These are phyloP conservation scores for Cossypha polioptera DNA, from an alignment of 2,797 vertebrate species.

Conservation along the genomic window DNA sequence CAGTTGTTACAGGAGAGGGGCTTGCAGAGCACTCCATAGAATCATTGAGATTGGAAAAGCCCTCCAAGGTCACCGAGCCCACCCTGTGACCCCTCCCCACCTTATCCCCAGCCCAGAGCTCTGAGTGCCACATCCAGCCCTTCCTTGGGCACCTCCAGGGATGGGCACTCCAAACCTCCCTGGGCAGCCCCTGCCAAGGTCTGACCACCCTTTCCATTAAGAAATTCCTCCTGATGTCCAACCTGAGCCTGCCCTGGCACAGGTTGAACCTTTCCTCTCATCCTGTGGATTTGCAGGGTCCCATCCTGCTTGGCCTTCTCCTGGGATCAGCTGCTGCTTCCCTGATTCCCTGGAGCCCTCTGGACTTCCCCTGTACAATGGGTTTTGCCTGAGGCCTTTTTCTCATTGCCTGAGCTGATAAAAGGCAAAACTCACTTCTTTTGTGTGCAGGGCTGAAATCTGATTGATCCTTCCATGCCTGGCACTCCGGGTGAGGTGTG, in stretches of 20 bases:
- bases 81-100: not conserved
- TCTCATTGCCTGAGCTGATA: not conserved
- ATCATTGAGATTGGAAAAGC: not conserved
- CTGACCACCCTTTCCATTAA: too few species aligned
- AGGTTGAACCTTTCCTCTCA: not conserved
- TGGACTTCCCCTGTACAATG: not conserved
- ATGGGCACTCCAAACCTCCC: not conserved
- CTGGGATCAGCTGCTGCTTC: not conserved
- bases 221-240: not conserved
- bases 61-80: too few species aligned
- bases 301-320: not conserved
- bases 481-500: not conserved
- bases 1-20: not conserved
- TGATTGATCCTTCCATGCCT: conserved; percentile 15
- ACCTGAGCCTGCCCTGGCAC: too few species aligned
- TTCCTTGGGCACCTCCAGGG: not conserved
- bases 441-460: conserved; percentile 16
- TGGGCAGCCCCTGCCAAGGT: not conserved
- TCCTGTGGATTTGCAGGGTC: not conserved
- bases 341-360: not conserved
- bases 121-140: not conserved
- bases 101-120: not conserved
- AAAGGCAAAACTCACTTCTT: conserved; percentile 12
- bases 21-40: not conserved
- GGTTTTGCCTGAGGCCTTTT: not conserved